phyloP scores from a whole-genome alignment of 2,888 invertebrate genomes.

The Ypsolopha scabrella region DNA sequence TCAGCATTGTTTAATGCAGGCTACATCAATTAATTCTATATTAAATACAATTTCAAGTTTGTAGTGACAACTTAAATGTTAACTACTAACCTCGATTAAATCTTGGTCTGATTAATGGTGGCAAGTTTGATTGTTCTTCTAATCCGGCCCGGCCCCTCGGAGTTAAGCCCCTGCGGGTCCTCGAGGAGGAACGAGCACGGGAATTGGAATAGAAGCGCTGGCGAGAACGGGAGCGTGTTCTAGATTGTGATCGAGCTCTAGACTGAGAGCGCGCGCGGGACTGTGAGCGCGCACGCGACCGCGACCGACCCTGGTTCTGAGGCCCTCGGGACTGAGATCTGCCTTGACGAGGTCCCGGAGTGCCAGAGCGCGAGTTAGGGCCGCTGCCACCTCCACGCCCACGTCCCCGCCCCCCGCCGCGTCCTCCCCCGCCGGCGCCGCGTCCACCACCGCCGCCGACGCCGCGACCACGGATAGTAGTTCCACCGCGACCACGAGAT shows the following conservation, averaged over 20 bases:
- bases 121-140: conserved; percentile 36
- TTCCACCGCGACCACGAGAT: conserved; percentile 41
- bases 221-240: conserved; percentile 18
- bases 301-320: conserved; percentile 24
- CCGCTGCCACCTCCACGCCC: conserved; percentile 24
- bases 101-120: conserved; percentile 30
- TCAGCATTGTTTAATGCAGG: too few species aligned
- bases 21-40: too few species aligned
- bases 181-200: conserved; percentile 37
- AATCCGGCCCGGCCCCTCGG: conserved; percentile 54
- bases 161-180: conserved; percentile 37
- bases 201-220: conserved; percentile 31
- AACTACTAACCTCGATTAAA: conserved; percentile 23
- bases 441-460: conserved; percentile 13
- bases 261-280: conserved; percentile 30
- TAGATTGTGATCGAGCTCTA: conserved; percentile 22
- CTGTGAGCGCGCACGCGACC: conserved; percentile 27
- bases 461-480: conserved; percentile 19
- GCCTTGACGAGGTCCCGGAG: conserved; percentile 19
- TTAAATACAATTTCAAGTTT: too few species aligned
- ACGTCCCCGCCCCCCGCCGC: conserved; percentile 27
- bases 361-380: conserved; percentile 25
- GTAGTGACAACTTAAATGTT: too few species aligned
- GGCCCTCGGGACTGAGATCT: conserved; percentile 12
- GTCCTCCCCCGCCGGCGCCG: conserved; percentile 19